phyloP scores from a whole-genome alignment of 2,888 invertebrate species.

The Ichneumoninae sp. region DNA sequence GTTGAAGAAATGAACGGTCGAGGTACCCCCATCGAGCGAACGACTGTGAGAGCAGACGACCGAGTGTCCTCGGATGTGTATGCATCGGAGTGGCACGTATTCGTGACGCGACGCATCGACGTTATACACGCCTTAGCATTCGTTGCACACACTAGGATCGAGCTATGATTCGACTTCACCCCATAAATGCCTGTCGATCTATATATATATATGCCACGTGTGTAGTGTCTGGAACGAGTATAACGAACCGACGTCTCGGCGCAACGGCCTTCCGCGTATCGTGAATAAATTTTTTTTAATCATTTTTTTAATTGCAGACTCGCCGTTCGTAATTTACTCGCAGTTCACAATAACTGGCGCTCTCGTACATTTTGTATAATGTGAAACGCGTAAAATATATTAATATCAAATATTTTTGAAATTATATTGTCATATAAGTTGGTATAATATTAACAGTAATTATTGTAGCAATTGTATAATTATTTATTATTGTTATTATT shows the following conservation, averaged over 20 bases:
- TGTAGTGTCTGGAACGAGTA: slow-evolving; percentile 16
- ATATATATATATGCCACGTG: background rate
- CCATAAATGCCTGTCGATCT: background rate
- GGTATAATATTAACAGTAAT: no score
- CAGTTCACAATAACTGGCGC: background rate
- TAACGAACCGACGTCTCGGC: slow-evolving; percentile 42
- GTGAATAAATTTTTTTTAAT: slow-evolving; percentile 27
- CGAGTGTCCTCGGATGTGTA: background rate
- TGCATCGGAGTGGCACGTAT: background rate
- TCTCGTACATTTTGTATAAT: no score
- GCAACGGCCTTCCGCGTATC: slow-evolving; percentile 30
- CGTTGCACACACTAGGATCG: slow-evolving; percentile 10
- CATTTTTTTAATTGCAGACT: background rate
- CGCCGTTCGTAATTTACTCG: slow-evolving; percentile 6
- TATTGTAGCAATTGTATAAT: no score
- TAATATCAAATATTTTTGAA: no score
- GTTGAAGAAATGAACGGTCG: slow-evolving; percentile 55
- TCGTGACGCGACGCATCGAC: background rate
- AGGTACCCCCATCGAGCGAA: background rate
- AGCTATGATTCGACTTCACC: slow-evolving; percentile 21
- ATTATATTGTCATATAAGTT: no score
- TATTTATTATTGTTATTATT: no score
- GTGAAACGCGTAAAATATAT: no score
- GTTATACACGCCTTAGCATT: background rate
- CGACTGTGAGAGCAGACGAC: slow-evolving; percentile 6